Base-by-base conservation (phyloP, 2,888 invertebrate species). In the Plemyria rubiginata region DNA sequence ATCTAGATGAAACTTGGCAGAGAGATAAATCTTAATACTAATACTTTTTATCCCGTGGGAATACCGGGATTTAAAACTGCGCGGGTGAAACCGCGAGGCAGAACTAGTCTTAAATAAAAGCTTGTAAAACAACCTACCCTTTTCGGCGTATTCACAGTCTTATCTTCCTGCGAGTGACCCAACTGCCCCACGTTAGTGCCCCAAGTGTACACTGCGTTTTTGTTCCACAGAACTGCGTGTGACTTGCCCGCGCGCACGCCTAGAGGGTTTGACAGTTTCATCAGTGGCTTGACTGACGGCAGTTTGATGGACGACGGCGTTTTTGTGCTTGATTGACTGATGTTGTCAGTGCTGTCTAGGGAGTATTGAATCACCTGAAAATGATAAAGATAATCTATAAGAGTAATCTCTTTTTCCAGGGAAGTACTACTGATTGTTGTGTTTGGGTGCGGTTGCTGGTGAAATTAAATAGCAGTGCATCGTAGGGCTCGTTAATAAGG, bases 111-210 rank as follows among this genome's bases (percentile, higher is more conserved):
- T 29, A 29, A 6, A 32, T 32, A 6, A 8, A 32, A 32, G 7
- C 7, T 32, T 22, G 22, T 22, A 22, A 46, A 40, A 38, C 15
- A 15, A 11, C 36, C 84, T 12, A 94, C 94, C 72, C 84, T 73
- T 79, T 92, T 94, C 0, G 94, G 94, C 0, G 81, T 70, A 0
- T 87, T 66, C 0, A 94, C 82, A 3, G 86, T 65, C 67, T 86
- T 89, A 12, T 93, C 93, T 13, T 86, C 85, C 80, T 87, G 92
- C 67, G 88, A 88, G 69, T 96, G 96, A 0, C 97, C 97, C 74
- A 98, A 87, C 78, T 98, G 98, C 0, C 98, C 98, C 55, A 95
- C 94, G 88, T 98, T 97, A 3, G 94, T 89, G 1, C 98, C 98
- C 95, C 96, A 98, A 0, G 96, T 95, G 82, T 95, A 97, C 0